Evolutionary conservation across 2,888 invertebrate species (phyloP).

Genomic region (Drosophila nr. perissopoda): DNA sequence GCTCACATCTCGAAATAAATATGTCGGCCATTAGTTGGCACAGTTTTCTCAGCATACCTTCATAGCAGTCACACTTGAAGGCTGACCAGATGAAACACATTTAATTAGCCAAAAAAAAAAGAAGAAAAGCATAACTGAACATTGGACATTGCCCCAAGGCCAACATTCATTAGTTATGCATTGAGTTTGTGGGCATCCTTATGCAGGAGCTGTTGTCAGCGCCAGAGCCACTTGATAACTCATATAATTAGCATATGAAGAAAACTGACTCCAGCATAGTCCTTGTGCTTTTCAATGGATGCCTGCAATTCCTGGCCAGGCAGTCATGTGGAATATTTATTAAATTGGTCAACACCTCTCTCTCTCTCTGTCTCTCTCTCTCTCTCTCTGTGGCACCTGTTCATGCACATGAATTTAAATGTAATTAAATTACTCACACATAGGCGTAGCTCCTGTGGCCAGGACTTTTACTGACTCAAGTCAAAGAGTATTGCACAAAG

Average conservation of each 20-base stretch:
- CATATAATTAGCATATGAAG: slow-evolving; percentile 75
- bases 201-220: slow-evolving; percentile 25
- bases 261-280: slow-evolving; percentile 43
- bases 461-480: slow-evolving; percentile 6
- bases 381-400: background rate
- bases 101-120: slow-evolving; percentile 61
- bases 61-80: slow-evolving; percentile 56
- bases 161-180: slow-evolving; percentile 69
- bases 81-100: slow-evolving; percentile 51
- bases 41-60: slow-evolving; percentile 9
- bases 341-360: slow-evolving; percentile 31
- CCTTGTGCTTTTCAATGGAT: slow-evolving; percentile 22
- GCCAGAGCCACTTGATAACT: slow-evolving; percentile 62
- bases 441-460: slow-evolving; percentile 18
- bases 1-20: slow-evolving; percentile 9
- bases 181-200: slow-evolving; percentile 57
- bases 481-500: slow-evolving; percentile 17
- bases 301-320: slow-evolving; percentile 11
- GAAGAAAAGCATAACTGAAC: background rate
- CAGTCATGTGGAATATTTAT: slow-evolving; percentile 56
- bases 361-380: background rate
- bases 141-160: background rate
- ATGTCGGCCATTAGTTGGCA: slow-evolving; percentile 14
- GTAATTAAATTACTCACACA: slow-evolving; percentile 36
- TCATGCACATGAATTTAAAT: slow-evolving; percentile 34